Percentiles rank a stretch among this genome's conserved stretches.
Evolutionary conservation across 2,888 invertebrate species (phyloP).

Genomic region (Athrips mouffetella): DNA sequence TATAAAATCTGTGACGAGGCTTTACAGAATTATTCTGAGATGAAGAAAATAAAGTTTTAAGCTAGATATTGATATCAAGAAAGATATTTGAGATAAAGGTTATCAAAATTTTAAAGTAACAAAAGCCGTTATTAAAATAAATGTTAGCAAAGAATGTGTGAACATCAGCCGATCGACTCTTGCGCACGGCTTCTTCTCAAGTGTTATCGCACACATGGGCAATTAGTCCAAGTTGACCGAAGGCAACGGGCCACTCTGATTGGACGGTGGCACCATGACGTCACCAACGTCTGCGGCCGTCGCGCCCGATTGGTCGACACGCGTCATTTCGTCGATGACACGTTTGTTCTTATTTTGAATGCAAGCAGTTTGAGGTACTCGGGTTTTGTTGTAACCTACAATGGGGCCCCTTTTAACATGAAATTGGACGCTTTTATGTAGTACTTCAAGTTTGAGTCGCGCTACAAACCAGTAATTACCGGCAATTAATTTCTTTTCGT

Average conservation of each 20-base stretch:
- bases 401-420: conserved; percentile 54
- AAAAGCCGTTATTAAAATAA: conserved; percentile 10
- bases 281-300: conserved; percentile 74
- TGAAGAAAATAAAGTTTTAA: no score
- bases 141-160: conserved; percentile 30
- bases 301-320: conserved; percentile 77
- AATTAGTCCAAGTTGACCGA: conserved; percentile 77
- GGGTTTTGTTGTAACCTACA: conserved; percentile 63
- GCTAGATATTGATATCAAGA: no score
- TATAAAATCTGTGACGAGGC: no score
- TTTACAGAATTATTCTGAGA: no score
- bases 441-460: conserved; percentile 34
- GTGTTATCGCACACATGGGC: conserved; percentile 76
- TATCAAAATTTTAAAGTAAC: neutral
- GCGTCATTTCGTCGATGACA: conserved; percentile 78
- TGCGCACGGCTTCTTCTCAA: conserved; percentile 68
- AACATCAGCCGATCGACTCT: conserved; percentile 45
- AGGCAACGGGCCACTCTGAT: conserved; percentile 67
- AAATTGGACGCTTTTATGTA: conserved; percentile 53
- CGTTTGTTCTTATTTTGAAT: conserved; percentile 76
- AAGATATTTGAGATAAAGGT: no score
- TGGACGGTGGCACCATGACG: conserved; percentile 68
- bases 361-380: conserved; percentile 66
- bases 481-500: conserved; percentile 17
- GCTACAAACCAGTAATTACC: conserved; percentile 31